Conservation (phyloP, 2,113 vertebrate genomes). For the Pandion haliaetus region DNA sequence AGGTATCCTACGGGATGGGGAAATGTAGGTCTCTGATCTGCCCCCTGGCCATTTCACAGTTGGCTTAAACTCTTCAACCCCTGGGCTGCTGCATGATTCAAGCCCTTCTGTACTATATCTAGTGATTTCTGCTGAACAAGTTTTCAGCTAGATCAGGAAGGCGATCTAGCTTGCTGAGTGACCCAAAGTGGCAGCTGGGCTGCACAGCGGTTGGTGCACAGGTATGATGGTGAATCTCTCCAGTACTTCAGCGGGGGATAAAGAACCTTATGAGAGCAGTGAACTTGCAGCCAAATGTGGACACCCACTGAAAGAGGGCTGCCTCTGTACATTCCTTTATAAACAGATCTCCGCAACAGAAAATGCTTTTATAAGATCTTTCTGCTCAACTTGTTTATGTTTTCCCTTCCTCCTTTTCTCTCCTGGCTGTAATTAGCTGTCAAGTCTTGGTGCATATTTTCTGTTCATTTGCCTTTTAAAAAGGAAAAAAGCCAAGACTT, state of each 20-base stretch:
- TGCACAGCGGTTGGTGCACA: accelerated
- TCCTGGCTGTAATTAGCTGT: neutral
- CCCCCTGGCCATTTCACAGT: neutral
- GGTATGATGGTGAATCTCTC: neutral
- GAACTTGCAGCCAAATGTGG: neutral
- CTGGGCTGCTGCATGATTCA: neutral
- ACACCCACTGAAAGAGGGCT: neutral
- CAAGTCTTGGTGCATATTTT: neutral
- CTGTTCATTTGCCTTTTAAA: neutral
- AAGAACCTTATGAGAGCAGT: neutral
- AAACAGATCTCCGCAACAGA: neutral
- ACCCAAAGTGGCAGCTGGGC: neutral
- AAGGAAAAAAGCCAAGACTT: neutral
- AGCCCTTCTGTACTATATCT: neutral
- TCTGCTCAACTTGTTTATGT: neutral
- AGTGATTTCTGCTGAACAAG: neutral
- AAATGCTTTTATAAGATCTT: neutral
- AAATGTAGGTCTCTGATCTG: neutral
- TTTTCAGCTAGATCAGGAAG: neutral
- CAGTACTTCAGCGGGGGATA: neutral
- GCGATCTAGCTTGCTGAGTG: neutral
- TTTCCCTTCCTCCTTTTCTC: neutral
- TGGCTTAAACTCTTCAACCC: neutral
- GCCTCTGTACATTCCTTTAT: neutral
- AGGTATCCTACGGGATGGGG: neutral